These are phyloP conservation scores for Cephus nigrinus DNA, from an alignment of 2,888 invertebrate species.

Conservation along the genomic window DNA sequence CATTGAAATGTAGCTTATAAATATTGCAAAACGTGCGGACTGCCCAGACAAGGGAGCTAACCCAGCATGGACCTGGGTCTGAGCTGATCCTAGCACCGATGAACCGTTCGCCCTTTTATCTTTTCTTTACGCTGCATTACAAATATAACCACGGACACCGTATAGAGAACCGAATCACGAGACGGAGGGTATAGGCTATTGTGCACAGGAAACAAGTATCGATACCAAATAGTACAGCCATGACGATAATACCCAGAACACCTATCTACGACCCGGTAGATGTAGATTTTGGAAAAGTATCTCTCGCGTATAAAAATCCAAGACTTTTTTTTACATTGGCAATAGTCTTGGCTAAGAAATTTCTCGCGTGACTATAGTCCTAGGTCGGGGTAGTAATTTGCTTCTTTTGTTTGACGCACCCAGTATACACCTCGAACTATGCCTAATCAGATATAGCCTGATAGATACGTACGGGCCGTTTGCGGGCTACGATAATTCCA, in stretches of 20 bases:
- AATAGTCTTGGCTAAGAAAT: neutral
- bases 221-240: neutral
- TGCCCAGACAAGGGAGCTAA: constrained; percentile 15
- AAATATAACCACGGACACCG: constrained; percentile 34
- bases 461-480: neutral
- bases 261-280: neutral
- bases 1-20: constrained; percentile 54
- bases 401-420: neutral
- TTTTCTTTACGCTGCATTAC: constrained; percentile 46
- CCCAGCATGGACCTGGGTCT: constrained; percentile 17
- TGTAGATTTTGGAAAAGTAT: neutral
- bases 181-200: neutral
- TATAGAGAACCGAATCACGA: constrained; percentile 7
- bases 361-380: neutral
- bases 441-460: constrained; percentile 1
- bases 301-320: neutral
- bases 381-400: neutral
- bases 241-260: neutral
- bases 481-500: neutral
- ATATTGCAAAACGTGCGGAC: constrained; percentile 46
- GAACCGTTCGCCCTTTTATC: constrained; percentile 42
- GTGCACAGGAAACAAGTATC: neutral
- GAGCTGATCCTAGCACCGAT: constrained; percentile 48
- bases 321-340: neutral
- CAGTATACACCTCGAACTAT: constrained; percentile 1